A percentile compares a stretch with the other conserved stretches of the same genome.
These are phyloP conservation scores for Otolemur garnettii DNA, from an alignment of 2,113 vertebrate genomes.

Conservation along the genomic window DNA sequence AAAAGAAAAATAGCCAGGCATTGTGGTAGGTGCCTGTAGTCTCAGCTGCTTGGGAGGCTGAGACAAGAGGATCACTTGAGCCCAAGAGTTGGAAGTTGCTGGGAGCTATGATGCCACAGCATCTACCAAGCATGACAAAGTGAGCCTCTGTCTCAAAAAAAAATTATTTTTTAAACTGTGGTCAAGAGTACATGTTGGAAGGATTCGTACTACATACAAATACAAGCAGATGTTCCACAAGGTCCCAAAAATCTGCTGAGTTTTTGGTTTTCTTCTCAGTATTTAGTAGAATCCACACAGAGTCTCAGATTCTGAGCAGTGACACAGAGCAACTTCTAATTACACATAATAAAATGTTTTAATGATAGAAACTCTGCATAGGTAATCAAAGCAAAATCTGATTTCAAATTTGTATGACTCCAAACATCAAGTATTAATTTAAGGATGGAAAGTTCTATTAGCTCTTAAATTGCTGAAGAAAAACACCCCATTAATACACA, in stretches of 20 bases:
- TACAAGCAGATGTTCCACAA: not conserved
- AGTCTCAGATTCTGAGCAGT: not conserved
- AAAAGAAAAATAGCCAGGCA: too few species aligned
- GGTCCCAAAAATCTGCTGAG: not conserved
- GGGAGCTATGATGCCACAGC: too few species aligned
- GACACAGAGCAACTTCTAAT: not conserved
- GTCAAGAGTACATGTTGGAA: not conserved
- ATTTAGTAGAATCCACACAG: not conserved
- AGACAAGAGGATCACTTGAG: too few species aligned
- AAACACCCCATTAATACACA: conserved; percentile 61
- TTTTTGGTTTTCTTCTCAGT: not conserved
- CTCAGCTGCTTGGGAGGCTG: too few species aligned
- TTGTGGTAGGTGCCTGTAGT: too few species aligned
- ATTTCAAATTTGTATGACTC: conserved; percentile 43
- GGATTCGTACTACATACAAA: not conserved
- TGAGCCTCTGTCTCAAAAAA: too few species aligned
- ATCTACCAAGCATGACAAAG: too few species aligned
- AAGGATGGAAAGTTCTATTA: conserved; percentile 40
- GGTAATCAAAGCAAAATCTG: not conserved
- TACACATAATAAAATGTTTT: not conserved
- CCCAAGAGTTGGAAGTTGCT: too few species aligned
- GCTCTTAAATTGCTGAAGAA: conserved; percentile 62
- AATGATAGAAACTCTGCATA: conserved; percentile 17
- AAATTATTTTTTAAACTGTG: not conserved
- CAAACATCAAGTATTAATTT: conserved; percentile 7